A percentile compares a stretch with the other conserved stretches of the same genome.
Evolutionary conservation across 1,140 invertebrate genomes (phyloP).

Genomic region (Wiebesia pumilae): DNA sequence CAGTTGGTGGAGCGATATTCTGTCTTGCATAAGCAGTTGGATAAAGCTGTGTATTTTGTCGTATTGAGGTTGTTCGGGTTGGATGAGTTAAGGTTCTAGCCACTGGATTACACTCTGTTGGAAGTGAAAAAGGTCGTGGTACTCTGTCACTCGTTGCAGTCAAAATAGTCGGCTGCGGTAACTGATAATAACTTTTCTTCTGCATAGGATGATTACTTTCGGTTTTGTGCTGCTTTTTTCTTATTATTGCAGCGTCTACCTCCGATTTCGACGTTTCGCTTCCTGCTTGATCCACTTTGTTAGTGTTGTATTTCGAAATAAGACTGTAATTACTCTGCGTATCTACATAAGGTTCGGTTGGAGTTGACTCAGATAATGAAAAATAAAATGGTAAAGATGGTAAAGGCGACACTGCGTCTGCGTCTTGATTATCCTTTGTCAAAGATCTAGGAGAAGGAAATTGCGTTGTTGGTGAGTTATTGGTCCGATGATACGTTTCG

Average conservation of each 20-base stretch:
- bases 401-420: not conserved
- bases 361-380: not conserved
- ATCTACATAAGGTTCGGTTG: not conserved
- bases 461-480: not conserved
- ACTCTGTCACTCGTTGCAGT: not conserved
- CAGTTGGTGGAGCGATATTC: not conserved
- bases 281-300: not conserved
- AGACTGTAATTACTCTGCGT: not conserved
- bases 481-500: not conserved
- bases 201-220: not conserved
- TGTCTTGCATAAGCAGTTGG: not conserved
- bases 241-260: not conserved
- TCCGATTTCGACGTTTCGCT: conserved; percentile 1
- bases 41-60: not conserved
- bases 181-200: not conserved
- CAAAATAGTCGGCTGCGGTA: not conserved
- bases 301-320: not conserved
- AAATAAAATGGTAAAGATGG: conserved; percentile 1
- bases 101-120: not conserved
- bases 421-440: not conserved
- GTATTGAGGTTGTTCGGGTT: not conserved
- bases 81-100: not conserved
- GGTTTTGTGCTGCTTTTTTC: not conserved
- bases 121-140: conserved; percentile 39
- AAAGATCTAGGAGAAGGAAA: not conserved